phyloP scores from a whole-genome alignment of 2,113 vertebrate species.

The Strix uralensis region DNA sequence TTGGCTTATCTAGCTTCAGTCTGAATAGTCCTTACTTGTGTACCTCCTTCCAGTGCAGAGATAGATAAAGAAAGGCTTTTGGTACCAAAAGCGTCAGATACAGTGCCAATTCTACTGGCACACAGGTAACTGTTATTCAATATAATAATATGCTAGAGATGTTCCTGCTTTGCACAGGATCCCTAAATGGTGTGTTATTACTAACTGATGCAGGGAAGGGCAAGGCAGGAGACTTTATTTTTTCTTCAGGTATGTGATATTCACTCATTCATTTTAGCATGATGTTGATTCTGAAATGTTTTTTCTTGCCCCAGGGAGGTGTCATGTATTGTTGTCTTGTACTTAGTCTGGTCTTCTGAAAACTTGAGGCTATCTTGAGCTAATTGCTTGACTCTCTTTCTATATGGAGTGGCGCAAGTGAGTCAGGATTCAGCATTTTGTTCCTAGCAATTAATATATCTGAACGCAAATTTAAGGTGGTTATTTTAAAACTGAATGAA shows the following conservation, averaged over 20 bases:
- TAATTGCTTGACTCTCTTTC: neutral
- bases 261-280: neutral
- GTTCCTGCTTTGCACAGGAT: neutral
- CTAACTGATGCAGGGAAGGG: neutral
- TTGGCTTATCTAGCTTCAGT: neutral
- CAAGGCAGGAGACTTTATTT: neutral
- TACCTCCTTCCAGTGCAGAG: rapidly evolving
- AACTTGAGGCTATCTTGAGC: neutral
- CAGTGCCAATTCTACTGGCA: neutral
- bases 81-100: neutral
- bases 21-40: neutral
- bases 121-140: neutral
- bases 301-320: neutral
- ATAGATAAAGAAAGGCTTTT: neutral
- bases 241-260: neutral
- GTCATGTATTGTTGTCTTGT: neutral
- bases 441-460: neutral
- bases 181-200: neutral
- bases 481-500: neutral
- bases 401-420: neutral
- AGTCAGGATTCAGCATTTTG: neutral
- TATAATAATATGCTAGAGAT: neutral
- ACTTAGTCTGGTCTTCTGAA: neutral
- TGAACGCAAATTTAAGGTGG: neutral
- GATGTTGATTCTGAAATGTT: neutral